Conservation (phyloP, 2,797 vertebrate genomes). For the Hoplostethus mediterraneus region DNA sequence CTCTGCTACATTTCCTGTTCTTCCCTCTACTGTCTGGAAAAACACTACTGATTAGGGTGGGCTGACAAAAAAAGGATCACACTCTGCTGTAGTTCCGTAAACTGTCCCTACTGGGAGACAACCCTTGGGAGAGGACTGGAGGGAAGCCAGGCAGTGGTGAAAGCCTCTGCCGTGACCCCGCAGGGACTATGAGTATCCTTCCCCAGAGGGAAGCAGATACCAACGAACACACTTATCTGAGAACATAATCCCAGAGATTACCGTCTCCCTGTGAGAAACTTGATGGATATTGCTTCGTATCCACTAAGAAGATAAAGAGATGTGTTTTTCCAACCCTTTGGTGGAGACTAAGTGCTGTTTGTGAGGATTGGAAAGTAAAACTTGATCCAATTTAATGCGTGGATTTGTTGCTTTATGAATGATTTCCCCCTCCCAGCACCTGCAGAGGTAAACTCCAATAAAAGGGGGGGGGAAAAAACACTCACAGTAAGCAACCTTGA, state of each 20-base stretch:
- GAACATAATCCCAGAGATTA: conserved; percentile 47
- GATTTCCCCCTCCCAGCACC: conserved; percentile 4
- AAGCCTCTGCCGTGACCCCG: conserved; percentile 67
- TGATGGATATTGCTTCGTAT: conserved; percentile 18
- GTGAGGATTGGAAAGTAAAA: conserved; percentile 13
- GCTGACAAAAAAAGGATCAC: not conserved
- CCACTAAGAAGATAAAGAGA: conserved; percentile 27
- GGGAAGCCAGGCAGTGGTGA: conserved; percentile 65
- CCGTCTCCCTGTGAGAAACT: conserved; percentile 30
- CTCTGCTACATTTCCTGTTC: conserved; percentile 6
- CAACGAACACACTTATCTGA: not conserved
- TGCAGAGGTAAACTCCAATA: not conserved
- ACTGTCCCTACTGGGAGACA: conserved; percentile 12
- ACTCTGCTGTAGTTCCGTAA: conserved; percentile 27
- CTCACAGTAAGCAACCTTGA: conserved; percentile 28
- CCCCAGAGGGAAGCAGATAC: conserved; percentile 37
- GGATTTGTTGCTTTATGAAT: not conserved
- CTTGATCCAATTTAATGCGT: not conserved
- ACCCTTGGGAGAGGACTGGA: conserved; percentile 58
- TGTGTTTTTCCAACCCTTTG: conserved; percentile 4
- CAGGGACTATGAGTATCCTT: conserved; percentile 50
- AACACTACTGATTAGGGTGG: conserved; percentile 27
- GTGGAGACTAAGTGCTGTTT: not conserved
- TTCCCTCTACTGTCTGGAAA: conserved; percentile 12
- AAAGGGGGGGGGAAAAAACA: not conserved